phyloP scores from a whole-genome alignment of 2,113 vertebrate species.

The Callorhinus ursinus region DNA sequence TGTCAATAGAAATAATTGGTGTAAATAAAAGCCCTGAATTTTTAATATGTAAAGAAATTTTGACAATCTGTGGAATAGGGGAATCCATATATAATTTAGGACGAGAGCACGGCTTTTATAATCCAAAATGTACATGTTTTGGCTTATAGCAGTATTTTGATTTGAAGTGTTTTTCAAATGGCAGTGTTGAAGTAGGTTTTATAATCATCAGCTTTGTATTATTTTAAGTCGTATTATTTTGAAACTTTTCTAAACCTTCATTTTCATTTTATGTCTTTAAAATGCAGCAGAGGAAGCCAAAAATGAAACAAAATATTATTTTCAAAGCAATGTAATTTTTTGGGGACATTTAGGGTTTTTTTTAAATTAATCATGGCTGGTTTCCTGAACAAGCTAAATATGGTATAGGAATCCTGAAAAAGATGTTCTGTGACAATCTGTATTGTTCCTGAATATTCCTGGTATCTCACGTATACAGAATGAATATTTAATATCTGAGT shows the following conservation, averaged over 20 bases:
- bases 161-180: neutral
- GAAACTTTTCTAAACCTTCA: neutral
- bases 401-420: neutral
- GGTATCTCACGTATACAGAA: neutral
- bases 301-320: slow-evolving; percentile 20
- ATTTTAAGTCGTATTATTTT: slow-evolving; percentile 26
- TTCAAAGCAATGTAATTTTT: neutral
- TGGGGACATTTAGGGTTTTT: neutral
- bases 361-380: neutral
- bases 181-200: neutral
- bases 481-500: slow-evolving; percentile 5
- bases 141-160: neutral
- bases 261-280: slow-evolving; percentile 50
- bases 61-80: neutral
- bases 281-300: slow-evolving; percentile 18
- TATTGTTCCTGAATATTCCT: neutral
- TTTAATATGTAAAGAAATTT: slow-evolving; percentile 11
- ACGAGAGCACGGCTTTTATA: neutral
- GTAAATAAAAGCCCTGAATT: neutral
- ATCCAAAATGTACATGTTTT: neutral
- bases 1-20: slow-evolving; percentile 11
- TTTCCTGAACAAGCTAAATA: slow-evolving; percentile 3
- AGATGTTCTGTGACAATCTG: neutral
- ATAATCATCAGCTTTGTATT: neutral
- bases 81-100: neutral